Base-by-base conservation (phyloP, 2,888 invertebrate species). In the Nipponacmea schrenckii region DNA sequence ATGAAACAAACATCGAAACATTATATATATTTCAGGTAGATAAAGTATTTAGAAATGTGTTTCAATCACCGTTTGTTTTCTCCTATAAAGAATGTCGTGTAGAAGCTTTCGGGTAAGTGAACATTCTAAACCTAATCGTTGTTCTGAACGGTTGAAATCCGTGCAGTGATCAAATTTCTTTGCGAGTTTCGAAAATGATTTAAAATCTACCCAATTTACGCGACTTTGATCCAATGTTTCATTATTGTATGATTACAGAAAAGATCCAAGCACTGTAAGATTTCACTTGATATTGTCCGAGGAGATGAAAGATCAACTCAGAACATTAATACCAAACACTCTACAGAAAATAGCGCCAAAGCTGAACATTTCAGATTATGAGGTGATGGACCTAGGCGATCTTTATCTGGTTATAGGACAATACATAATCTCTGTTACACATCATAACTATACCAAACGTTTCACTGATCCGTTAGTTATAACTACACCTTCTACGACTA, bases 351-450 rank as follows among this genome's bases (percentile, higher is more conserved):
- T 56, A n/a, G 65, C 70, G 1, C 62, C 70, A 15, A 65, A 50
- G n/a, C 44, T 70, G 26, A 66, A 70, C 27, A 70, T 70, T 20
- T 70, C 70, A 15, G 65, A 56, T 12, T 62, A 65, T 62, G 50
- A 39, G 20, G 70, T 74, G 4, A 46, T 77, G 50, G 39, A 67
- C 14, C 64, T 75, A 8, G 77, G 77, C 14, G 75, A 72, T 48
- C 64, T 77, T 5, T 71, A 71, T 66, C 69, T 77, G 20, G 56
- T 56, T 2, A 56, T 56, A 20, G 56, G 56, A 3, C 20, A 56
- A 14, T 56, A 56, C 14, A 56, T 56, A 2, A 24, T 56, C 20
- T 24, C 20, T 20, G 24, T 56, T 7, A 56, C 56, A 14, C 56
- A 24, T 20, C 56, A 56, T 56, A 56, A 56, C 24, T 14, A 56